Base-by-base conservation (phyloP, 2,113 vertebrate genomes). In the Cebus imitator region DNA sequence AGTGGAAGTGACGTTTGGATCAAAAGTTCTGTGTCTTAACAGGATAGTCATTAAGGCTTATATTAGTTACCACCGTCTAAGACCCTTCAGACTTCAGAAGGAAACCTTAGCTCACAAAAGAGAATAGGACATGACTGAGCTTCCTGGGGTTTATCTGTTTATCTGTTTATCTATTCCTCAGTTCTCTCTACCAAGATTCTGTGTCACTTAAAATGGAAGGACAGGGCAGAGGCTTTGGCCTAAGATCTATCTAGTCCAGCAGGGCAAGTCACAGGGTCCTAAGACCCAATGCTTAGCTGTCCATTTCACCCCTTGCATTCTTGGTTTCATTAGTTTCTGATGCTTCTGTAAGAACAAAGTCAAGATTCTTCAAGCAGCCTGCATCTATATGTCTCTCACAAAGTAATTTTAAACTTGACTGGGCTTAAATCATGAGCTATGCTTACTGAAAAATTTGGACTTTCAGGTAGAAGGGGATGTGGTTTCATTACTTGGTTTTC, bases 101-200 rank as follows among this genome's bases (percentile, higher is more conserved):
- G 25, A 8, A 57, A 35, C 10, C 4, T 75, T 2, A 66, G 27
- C 68, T 68, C 43, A 7, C 3, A 7, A 70, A 70, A 81, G 40
- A 58, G 2, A 37, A 20, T 8, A 5, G 58, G 61, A 61, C 52
- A 3, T 7, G 66, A 88, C 79, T 37, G 68, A 14, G 7, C 57
- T 20, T 25, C 37, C 23, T 0, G 23, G 40, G 37, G 21, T n/a
- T 43, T 50, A 25, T 40, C 40, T 61, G 30, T 55, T 55, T 5
- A 0, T 30, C 45, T 5, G 30, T 55, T 55, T 5, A 0, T 30
- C 45, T 5, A 0, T 35, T 73, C 40, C 27, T 58, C 16, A 13
- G 35, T 23, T 84, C 17, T 40, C 18, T 83, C 12, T 37, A 8
- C 68, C 45, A 21, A 30, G 12, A 37, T 18, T 58, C 32, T 18